phyloP scores from a whole-genome alignment of 2,113 vertebrate genomes.

The Oncorhynchus masou region DNA sequence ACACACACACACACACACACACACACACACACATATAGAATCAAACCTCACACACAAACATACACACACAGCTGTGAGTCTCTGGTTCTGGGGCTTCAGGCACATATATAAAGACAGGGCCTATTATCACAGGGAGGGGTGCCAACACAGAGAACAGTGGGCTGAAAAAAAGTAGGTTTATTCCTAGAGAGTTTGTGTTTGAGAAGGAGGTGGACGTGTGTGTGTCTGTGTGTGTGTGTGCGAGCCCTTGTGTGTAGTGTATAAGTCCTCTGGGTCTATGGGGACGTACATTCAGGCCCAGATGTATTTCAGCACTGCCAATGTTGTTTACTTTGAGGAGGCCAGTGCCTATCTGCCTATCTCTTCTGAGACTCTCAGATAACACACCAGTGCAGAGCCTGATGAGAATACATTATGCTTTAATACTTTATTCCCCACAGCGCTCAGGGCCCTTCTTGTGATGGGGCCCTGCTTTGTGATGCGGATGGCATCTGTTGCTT shows the following conservation, averaged over 20 bases:
- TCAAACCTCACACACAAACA: background rate
- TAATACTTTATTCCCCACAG: background rate
- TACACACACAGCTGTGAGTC: background rate
- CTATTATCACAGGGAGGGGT: background rate
- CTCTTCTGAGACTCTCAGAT: too few relatives aligned
- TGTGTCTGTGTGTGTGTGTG: too few relatives aligned
- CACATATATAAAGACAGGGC: conserved; percentile 2
- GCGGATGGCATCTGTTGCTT: background rate
- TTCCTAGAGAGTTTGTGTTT: background rate
- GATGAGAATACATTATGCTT: conserved; percentile 15
- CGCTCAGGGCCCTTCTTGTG: background rate
- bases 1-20: background rate
- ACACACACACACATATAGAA: background rate
- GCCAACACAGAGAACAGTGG: background rate
- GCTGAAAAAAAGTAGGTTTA: background rate
- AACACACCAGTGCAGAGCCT: background rate
- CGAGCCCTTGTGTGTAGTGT: too few relatives aligned
- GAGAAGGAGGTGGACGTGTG: too few relatives aligned
- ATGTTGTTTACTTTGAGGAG: too few relatives aligned
- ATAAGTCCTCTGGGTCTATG: too few relatives aligned
- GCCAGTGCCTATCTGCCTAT: too few relatives aligned
- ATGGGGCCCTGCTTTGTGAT: background rate
- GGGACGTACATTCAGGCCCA: too few relatives aligned
- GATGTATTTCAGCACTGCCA: too few relatives aligned
- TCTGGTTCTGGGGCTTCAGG: background rate